These are phyloP conservation scores for Myodes glareolus DNA, from an alignment of 2,113 vertebrate species.

Conservation along the genomic window DNA sequence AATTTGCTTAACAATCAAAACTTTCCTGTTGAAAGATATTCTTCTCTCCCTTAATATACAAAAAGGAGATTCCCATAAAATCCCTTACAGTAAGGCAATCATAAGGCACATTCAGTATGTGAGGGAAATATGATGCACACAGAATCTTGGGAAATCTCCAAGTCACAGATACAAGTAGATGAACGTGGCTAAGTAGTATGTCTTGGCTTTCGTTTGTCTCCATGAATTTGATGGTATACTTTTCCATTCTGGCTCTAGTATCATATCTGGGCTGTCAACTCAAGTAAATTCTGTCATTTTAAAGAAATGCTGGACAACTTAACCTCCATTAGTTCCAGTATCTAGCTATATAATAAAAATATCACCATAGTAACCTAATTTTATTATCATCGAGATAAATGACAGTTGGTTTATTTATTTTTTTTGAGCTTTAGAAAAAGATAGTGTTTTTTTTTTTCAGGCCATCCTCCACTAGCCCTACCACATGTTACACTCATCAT, in stretches of 20 bases:
- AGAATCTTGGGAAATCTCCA: background rate
- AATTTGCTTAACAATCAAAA: background rate
- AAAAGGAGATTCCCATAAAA: background rate
- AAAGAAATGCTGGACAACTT: background rate
- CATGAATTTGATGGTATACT: background rate
- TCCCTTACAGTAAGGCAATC: background rate
- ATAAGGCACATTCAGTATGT: background rate
- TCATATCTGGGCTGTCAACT: background rate
- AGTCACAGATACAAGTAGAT: background rate
- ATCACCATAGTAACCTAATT: background rate
- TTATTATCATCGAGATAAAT: background rate
- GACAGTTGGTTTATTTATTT: background rate
- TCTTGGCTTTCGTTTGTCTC: background rate
- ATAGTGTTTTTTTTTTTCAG: background rate
- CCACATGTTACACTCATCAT: background rate
- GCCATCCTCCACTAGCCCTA: background rate
- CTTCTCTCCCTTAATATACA: background rate
- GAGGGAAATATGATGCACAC: background rate
- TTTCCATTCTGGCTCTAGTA: background rate
- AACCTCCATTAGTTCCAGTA: background rate
- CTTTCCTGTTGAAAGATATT: background rate
- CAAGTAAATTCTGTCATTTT: background rate
- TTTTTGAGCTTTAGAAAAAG: background rate
- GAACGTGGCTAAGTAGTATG: background rate
- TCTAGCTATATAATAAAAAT: background rate